phyloP scores from a whole-genome alignment of 2,797 vertebrate genomes.

The Crocidura indochinensis region DNA sequence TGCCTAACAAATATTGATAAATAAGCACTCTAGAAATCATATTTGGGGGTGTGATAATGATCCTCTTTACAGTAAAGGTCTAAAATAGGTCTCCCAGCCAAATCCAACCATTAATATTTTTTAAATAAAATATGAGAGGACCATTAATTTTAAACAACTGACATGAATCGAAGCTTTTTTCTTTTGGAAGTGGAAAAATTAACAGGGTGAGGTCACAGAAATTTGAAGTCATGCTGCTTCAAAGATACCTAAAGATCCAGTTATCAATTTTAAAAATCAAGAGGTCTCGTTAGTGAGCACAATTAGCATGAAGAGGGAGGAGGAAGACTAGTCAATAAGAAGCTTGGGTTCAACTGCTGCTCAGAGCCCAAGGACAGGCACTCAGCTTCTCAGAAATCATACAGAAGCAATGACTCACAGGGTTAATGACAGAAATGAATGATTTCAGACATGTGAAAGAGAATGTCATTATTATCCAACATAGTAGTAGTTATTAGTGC shows the following conservation, averaged over 20 bases:
- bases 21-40: slow-evolving; percentile 84
- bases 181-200: neutral
- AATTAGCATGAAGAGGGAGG: too few species aligned
- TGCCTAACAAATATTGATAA: slow-evolving; percentile 86
- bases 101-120: slow-evolving; percentile 88
- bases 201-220: neutral
- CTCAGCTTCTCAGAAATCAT: neutral
- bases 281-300: neutral
- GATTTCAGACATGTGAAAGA: neutral
- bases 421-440: neutral
- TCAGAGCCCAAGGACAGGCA: neutral
- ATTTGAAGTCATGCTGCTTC: slow-evolving; percentile 10
- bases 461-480: too few species aligned
- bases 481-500: neutral
- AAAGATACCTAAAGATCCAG: slow-evolving; percentile 29
- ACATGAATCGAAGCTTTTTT: slow-evolving; percentile 72
- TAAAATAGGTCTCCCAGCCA: slow-evolving; percentile 86
- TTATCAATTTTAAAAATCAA: slow-evolving; percentile 28
- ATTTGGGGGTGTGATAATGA: slow-evolving; percentile 89
- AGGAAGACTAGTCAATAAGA: neutral
- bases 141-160: slow-evolving; percentile 84
- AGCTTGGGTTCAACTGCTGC: neutral
- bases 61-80: slow-evolving; percentile 90
- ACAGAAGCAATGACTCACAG: neutral
- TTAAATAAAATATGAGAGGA: slow-evolving; percentile 91